These are phyloP conservation scores for Tautogolabrus adspersus DNA, from an alignment of 2,113 vertebrate genomes.

Conservation along the genomic window DNA sequence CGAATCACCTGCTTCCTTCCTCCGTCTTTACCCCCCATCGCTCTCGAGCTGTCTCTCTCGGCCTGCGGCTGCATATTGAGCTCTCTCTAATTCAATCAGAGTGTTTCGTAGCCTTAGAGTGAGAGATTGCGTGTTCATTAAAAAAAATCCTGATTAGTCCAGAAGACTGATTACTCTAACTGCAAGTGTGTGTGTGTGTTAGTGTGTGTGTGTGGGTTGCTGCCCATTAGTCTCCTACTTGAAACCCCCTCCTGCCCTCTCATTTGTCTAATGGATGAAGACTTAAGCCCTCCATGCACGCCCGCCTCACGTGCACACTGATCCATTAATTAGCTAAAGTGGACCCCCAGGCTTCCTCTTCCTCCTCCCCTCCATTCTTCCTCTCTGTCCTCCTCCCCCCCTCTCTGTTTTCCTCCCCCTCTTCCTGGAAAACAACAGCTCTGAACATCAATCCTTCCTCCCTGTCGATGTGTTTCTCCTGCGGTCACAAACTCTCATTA, in stretches of 20 bases:
- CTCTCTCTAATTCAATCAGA: conserved; percentile 57
- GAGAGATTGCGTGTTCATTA: conserved; percentile 58
- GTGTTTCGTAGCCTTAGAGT: conserved; percentile 48
- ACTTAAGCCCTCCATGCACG: conserved; percentile 60
- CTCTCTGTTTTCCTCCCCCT: conserved; percentile 16
- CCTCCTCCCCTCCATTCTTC: neutral
- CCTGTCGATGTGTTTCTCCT: conserved; percentile 8
- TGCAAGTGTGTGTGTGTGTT: conserved; percentile 2
- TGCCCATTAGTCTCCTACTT: conserved; percentile 46
- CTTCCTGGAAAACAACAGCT: conserved; percentile 32
- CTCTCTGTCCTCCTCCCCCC: neutral
- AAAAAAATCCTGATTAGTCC: conserved; percentile 64
- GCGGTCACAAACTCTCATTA: conserved; percentile 33
- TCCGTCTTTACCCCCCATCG: too few relatives aligned
- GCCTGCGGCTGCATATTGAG: conserved; percentile 1
- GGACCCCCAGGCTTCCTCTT: conserved; percentile 35
- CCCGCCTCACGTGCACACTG: conserved; percentile 1
- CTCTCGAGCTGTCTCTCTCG: too few relatives aligned
- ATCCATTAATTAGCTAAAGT: conserved; percentile 75
- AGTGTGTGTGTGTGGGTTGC: neutral
- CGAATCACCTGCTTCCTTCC: neutral
- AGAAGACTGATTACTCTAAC: conserved; percentile 48
- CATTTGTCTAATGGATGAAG: conserved; percentile 69
- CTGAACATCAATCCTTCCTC: neutral
- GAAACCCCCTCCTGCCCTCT: conserved; percentile 50